Percentiles rank a stretch among this genome's conserved stretches.
Evolutionary conservation across 2,888 invertebrate genomes (phyloP).

Genomic region (Eledone cirrhosa): DNA sequence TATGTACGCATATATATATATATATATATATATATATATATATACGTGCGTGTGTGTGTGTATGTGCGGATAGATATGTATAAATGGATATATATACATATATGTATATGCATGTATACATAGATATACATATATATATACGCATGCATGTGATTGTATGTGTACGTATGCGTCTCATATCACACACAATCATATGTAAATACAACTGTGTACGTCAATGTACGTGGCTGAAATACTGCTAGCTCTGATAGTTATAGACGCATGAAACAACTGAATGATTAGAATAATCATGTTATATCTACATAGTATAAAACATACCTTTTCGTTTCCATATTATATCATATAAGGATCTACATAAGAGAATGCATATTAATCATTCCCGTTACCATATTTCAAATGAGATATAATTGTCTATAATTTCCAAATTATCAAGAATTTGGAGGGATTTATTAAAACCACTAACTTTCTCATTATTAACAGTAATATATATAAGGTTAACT

Average conservation of each 20-base stretch:
- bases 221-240: not conserved
- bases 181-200: not conserved
- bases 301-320: too few relatives aligned
- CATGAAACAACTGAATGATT: too few relatives aligned
- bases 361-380: too few relatives aligned
- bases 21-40: conserved; percentile 22
- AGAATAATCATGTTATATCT: too few relatives aligned
- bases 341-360: too few relatives aligned
- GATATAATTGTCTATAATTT: too few relatives aligned
- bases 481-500: too few relatives aligned
- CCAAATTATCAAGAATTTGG: too few relatives aligned
- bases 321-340: too few relatives aligned
- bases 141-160: not conserved
- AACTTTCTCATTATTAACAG: too few relatives aligned
- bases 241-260: not conserved
- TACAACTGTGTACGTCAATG: not conserved
- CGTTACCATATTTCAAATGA: too few relatives aligned
- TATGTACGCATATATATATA: conserved; percentile 14
- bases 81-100: not conserved
- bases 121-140: not conserved
- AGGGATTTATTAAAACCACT: too few relatives aligned
- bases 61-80: not conserved
- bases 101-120: not conserved
- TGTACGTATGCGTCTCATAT: not conserved
- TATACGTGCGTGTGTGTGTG: not conserved